Conservation (phyloP, 2,888 invertebrate species). For the Kuschelorhynchus macadamiae region DNA sequence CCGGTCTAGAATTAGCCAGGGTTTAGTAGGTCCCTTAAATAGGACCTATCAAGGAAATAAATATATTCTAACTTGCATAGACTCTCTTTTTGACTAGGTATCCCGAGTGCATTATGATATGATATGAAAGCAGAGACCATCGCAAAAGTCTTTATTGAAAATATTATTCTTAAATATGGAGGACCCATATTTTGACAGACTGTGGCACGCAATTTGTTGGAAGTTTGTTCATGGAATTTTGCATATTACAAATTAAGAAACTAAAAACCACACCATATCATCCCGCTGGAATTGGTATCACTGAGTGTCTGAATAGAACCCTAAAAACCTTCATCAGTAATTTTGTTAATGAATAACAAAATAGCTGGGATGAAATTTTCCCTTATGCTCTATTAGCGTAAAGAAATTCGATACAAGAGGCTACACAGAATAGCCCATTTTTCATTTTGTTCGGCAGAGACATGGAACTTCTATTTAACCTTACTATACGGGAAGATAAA, state of each 20-base stretch:
- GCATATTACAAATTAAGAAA: slow-evolving; percentile 54
- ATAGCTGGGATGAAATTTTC: slow-evolving; percentile 58
- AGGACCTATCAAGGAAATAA: slow-evolving; percentile 51
- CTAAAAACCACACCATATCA: slow-evolving; percentile 57
- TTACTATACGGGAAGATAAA: slow-evolving; percentile 33
- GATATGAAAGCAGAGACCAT: slow-evolving; percentile 56
- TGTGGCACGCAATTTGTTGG: slow-evolving; percentile 57
- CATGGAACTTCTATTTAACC: slow-evolving; percentile 51
- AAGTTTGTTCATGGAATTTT: slow-evolving; percentile 54
- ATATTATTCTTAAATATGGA: slow-evolving; percentile 11
- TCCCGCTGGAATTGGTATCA: slow-evolving; percentile 58
- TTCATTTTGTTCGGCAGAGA: slow-evolving; percentile 54
- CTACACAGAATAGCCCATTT: slow-evolving; percentile 52
- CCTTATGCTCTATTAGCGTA: slow-evolving; percentile 56
- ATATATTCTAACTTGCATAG: slow-evolving; percentile 57
- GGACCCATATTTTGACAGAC: slow-evolving; percentile 55
- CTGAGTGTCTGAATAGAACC: slow-evolving; percentile 58
- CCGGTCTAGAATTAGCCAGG: slow-evolving; percentile 53
- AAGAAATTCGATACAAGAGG: slow-evolving; percentile 44
- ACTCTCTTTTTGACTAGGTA: slow-evolving; percentile 56
- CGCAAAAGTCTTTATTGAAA: slow-evolving; percentile 43
- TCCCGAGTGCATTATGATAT: slow-evolving; percentile 57
- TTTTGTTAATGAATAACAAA: slow-evolving; percentile 49
- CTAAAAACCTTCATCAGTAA: slow-evolving; percentile 57
- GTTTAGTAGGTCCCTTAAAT: slow-evolving; percentile 58